phyloP scores from a whole-genome alignment of 1,140 invertebrate species.

The Drosophila serrata region DNA sequence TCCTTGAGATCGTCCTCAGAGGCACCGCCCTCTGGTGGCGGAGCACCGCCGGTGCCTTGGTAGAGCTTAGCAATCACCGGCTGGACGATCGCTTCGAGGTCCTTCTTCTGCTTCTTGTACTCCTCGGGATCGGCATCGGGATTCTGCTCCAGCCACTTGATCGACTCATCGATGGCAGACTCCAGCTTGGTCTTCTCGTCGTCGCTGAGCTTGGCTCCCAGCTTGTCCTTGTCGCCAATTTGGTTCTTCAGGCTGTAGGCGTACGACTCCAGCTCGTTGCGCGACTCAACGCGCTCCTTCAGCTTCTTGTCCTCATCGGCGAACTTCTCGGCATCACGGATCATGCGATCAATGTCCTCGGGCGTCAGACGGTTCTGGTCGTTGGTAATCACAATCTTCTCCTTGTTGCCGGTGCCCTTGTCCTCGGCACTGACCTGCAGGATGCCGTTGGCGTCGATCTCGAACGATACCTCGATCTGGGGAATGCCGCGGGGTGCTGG shows the following conservation, averaged over 20 bases:
- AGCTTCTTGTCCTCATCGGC: slow-evolving; percentile 99
- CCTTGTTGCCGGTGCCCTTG: slow-evolving; percentile 98
- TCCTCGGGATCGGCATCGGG: slow-evolving; percentile 97
- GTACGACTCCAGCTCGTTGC: slow-evolving; percentile 98
- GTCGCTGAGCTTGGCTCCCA: slow-evolving; percentile 95
- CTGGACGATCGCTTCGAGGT: slow-evolving; percentile 97
- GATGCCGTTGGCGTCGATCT: slow-evolving; percentile 99
- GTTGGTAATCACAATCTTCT: slow-evolving; percentile 99
- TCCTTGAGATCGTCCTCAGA: slow-evolving; percentile 91
- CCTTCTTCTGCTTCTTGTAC: slow-evolving; percentile 98
- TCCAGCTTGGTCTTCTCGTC: slow-evolving; percentile 98
- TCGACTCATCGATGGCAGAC: slow-evolving; percentile 97
- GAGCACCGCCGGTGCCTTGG: slow-evolving; percentile 91
- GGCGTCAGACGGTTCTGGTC: slow-evolving; percentile 98
- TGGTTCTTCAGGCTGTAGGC: slow-evolving; percentile 99
- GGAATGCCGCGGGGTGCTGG: slow-evolving; percentile 98
- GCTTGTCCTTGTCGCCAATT: slow-evolving; percentile 98
- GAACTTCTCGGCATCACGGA: slow-evolving; percentile 99
- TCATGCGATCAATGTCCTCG: slow-evolving; percentile 99
- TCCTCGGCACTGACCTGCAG: slow-evolving; percentile 98
- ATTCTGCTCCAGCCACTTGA: slow-evolving; percentile 99
- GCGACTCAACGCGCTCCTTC: slow-evolving; percentile 98
- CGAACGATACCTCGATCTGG: slow-evolving; percentile 99
- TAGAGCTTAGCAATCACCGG: slow-evolving; percentile 99
- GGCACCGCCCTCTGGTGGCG: slow-evolving; percentile 88